These are phyloP conservation scores for Podarcis cretensis DNA, from an alignment of 2,113 vertebrate genomes.

Conservation along the genomic window DNA sequence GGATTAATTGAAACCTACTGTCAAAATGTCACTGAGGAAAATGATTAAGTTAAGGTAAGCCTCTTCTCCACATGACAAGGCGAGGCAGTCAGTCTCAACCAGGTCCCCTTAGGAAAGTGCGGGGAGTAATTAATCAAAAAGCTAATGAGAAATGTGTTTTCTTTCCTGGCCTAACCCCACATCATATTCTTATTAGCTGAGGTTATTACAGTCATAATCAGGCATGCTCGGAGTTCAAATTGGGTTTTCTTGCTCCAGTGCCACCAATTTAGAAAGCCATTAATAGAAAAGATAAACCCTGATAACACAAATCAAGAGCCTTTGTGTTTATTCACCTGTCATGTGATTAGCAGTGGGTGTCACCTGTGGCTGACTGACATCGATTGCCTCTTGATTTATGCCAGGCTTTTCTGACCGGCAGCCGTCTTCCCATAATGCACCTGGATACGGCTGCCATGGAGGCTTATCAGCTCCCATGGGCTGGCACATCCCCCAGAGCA, in stretches of 20 bases:
- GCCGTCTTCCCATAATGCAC: background rate
- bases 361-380: fast-evolving
- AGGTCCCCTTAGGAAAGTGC: slow-evolving; percentile 78
- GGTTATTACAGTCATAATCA: slow-evolving; percentile 87
- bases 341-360: fast-evolving
- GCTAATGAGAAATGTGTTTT: slow-evolving; percentile 87
- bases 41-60: slow-evolving; percentile 70
- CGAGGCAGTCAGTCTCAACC: slow-evolving; percentile 59
- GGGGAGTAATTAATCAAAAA: slow-evolving; percentile 84
- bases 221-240: slow-evolving; percentile 79
- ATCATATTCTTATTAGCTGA: slow-evolving; percentile 84
- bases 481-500: background rate
- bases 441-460: background rate
- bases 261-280: slow-evolving; percentile 82
- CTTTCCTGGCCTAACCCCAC: slow-evolving; percentile 78
- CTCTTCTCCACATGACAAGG: slow-evolving; percentile 59
- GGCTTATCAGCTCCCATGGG: background rate
- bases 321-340: slow-evolving; percentile 1
- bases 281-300: slow-evolving; percentile 77
- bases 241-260: slow-evolving; percentile 83
- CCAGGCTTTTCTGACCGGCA: fast-evolving
- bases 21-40: slow-evolving; percentile 68
- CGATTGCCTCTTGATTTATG: fast-evolving
- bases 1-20: slow-evolving; percentile 61
- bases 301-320: slow-evolving; percentile 49